Evolutionary conservation across 1,140 invertebrate genomes (phyloP).

Genomic region (Brachionus rubens): DNA sequence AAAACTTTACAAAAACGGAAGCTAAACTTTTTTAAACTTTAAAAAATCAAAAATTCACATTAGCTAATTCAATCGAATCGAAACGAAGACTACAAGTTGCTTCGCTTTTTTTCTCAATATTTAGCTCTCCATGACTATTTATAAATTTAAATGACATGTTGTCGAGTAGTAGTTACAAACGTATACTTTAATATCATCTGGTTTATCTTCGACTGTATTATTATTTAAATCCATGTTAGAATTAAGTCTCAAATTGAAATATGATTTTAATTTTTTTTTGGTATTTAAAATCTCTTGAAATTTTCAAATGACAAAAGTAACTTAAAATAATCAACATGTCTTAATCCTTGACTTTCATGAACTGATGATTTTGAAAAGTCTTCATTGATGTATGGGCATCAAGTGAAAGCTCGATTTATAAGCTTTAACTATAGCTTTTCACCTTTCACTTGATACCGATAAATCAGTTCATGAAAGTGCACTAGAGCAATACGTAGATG

Average conservation of each 20-base stretch:
- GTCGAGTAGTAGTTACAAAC: slow-evolving; percentile 56
- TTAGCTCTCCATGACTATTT: slow-evolving; percentile 85
- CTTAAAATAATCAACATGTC: too few relatives aligned
- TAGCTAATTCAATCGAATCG: slow-evolving; percentile 93
- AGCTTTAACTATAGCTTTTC: too few relatives aligned
- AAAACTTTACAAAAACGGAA: too few relatives aligned
- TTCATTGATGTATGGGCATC: too few relatives aligned
- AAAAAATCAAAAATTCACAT: too few relatives aligned
- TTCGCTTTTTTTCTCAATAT: slow-evolving; percentile 90
- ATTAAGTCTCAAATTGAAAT: neutral
- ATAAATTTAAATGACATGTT: slow-evolving; percentile 90
- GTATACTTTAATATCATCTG: neutral
- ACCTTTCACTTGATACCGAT: too few relatives aligned
- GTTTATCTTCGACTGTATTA: neutral
- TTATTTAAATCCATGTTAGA: slow-evolving; percentile 1
- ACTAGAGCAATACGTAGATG: too few relatives aligned
- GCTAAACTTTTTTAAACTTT: too few relatives aligned
- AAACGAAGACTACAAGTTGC: slow-evolving; percentile 94
- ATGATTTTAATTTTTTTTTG: neutral
- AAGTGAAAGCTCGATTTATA: too few relatives aligned
- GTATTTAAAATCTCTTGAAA: neutral
- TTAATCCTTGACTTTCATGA: too few relatives aligned
- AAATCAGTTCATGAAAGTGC: too few relatives aligned
- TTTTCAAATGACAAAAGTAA: neutral
- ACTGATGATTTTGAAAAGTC: too few relatives aligned